Conservation (phyloP, 2,113 vertebrate species). For the Nothoprocta pentlandii region DNA sequence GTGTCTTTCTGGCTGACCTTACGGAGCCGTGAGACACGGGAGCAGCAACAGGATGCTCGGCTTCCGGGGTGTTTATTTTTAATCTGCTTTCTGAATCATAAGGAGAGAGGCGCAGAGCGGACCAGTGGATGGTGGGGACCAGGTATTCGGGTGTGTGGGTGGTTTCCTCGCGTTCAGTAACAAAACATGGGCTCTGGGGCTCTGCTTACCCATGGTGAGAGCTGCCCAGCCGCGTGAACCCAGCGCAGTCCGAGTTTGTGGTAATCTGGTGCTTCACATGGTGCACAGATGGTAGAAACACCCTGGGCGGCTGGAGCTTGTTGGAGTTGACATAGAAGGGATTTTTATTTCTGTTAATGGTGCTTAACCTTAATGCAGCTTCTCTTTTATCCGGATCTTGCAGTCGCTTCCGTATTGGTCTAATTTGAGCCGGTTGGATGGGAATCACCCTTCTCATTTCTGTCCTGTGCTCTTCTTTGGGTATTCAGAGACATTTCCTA, state of each 20-base stretch:
- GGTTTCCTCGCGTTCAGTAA: not conserved
- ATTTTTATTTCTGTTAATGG: not conserved
- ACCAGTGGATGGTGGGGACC: not conserved
- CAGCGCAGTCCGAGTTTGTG: not conserved
- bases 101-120: not conserved
- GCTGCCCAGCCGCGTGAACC: fast-evolving
- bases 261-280: not conserved
- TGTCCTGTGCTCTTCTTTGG: not conserved
- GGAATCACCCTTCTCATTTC: not conserved
- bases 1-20: not conserved
- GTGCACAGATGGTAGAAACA: not conserved
- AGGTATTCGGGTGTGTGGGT: not conserved
- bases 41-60: not conserved
- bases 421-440: not conserved
- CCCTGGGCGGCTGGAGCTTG: not conserved
- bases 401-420: not conserved
- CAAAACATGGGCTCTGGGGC: not conserved
- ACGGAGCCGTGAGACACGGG: not conserved
- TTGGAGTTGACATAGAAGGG: not conserved
- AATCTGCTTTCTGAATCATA: not conserved
- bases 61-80: not conserved
- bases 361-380: not conserved
- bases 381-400: not conserved
- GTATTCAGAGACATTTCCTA: not conserved
- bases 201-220: not conserved